Percentiles rank a stretch among this genome's conserved stretches.
Conservation (phyloP, 2,113 vertebrate species). For the Neopipo cinnamomea region DNA sequence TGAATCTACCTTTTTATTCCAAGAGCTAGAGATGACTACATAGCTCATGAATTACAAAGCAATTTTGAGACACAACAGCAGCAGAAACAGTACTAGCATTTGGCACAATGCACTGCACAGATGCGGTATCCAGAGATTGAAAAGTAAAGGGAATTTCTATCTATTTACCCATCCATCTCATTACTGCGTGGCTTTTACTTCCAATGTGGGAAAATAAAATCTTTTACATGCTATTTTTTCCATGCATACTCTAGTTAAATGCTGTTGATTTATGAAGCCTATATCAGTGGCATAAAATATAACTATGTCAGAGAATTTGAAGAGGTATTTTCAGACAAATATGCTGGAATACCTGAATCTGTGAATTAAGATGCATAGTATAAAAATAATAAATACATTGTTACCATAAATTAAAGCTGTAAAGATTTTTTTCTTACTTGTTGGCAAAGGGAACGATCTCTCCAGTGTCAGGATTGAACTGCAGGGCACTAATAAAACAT, state of each 20-base stretch:
- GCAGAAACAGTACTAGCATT: background rate
- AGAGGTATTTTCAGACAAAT: constrained; percentile 27
- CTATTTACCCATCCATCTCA: constrained; percentile 6
- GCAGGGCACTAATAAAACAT: constrained; percentile 60
- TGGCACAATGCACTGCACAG: constrained; percentile 10
- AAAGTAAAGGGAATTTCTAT: constrained; percentile 25
- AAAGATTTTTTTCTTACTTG: constrained; percentile 36
- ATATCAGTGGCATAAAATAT: constrained; percentile 21
- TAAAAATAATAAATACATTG: constrained; percentile 54
- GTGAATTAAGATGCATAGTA: background rate
- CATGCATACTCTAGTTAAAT: constrained; percentile 7
- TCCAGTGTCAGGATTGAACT: constrained; percentile 30
- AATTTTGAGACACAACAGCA: constrained; percentile 43
- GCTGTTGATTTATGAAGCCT: constrained; percentile 41
- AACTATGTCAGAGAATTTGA: constrained; percentile 10
- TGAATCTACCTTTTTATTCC: constrained; percentile 51
- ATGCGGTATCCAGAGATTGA: background rate
- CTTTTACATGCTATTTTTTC: constrained; percentile 27
- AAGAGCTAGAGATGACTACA: constrained; percentile 19
- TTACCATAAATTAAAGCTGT: constrained; percentile 46
- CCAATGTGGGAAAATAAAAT: constrained; percentile 39
- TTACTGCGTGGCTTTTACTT: constrained; percentile 14
- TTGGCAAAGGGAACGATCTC: background rate
- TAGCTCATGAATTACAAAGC: constrained; percentile 54
- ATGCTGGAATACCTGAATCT: background rate